Percentiles rank a stretch among this genome's conserved stretches.
Conservation (phyloP, 2,113 vertebrate genomes). For the Manacus vitellinus region DNA sequence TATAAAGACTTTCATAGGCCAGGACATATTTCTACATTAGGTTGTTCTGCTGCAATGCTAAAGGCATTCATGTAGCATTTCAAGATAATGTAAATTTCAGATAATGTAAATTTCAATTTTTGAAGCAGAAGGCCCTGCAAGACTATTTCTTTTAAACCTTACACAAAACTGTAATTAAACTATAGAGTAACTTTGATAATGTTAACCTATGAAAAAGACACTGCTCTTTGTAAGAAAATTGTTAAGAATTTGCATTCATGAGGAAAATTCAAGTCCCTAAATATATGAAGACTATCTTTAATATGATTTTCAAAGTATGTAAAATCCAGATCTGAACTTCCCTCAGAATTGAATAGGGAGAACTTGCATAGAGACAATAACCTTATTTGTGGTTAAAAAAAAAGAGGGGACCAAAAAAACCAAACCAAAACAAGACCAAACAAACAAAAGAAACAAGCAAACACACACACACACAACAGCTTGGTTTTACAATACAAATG, state of each 20-base stretch:
- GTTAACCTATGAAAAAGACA: neutral
- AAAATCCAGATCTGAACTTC: neutral
- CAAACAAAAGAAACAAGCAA: neutral
- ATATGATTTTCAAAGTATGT: neutral
- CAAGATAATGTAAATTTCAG: neutral
- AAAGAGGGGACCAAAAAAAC: neutral
- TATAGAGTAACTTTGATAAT: neutral
- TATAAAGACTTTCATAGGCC: neutral
- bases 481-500: neutral
- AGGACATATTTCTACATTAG: neutral
- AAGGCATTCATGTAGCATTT: neutral
- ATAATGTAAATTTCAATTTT: neutral
- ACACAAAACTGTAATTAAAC: neutral
- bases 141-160: neutral
- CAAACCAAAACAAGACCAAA: neutral
- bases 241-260: neutral
- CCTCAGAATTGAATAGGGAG: neutral
- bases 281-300: neutral
- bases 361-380: neutral
- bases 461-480: neutral
- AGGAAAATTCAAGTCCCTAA: neutral
- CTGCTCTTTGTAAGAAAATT: neutral
- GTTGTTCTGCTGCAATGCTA: neutral
- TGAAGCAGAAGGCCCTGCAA: neutral
- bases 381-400: neutral